These are phyloP conservation scores for Folsomia manolachei DNA, from an alignment of 2,888 invertebrate species.

Conservation along the genomic window DNA sequence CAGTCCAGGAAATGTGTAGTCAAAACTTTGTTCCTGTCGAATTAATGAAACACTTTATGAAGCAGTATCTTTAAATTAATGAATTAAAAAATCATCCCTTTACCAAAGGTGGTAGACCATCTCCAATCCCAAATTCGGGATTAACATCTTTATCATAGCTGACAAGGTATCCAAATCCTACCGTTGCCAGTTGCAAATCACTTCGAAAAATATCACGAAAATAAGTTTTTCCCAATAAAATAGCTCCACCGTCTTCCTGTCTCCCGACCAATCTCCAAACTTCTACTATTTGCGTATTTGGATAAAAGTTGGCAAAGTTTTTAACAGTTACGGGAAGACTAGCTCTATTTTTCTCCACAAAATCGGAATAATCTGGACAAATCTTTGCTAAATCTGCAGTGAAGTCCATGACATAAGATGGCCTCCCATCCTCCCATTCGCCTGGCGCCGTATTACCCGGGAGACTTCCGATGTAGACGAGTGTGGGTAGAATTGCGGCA, in stretches of 20 bases:
- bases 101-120: not conserved
- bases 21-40: not conserved
- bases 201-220: slow-evolving; percentile 1
- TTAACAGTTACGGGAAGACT: not conserved
- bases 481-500: not conserved
- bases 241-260: not conserved
- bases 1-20: slow-evolving; percentile 10
- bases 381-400: not conserved
- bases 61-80: too few species aligned
- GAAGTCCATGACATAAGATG: not conserved
- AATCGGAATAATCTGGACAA: not conserved
- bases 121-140: slow-evolving; percentile 3
- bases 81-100: too few species aligned
- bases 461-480: not conserved
- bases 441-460: not conserved
- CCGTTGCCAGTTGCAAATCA: not conserved
- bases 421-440: slow-evolving; percentile 9
- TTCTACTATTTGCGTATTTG: not conserved
- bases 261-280: not conserved
- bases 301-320: not conserved
- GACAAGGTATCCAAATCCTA: slow-evolving; percentile 1
- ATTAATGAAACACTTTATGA: not conserved
- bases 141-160: slow-evolving; percentile 9
- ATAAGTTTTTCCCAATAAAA: slow-evolving; percentile 14
- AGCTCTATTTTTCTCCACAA: not conserved